Base-by-base conservation (phyloP, 2,113 vertebrate species). In the Copsychus sechellarum region DNA sequence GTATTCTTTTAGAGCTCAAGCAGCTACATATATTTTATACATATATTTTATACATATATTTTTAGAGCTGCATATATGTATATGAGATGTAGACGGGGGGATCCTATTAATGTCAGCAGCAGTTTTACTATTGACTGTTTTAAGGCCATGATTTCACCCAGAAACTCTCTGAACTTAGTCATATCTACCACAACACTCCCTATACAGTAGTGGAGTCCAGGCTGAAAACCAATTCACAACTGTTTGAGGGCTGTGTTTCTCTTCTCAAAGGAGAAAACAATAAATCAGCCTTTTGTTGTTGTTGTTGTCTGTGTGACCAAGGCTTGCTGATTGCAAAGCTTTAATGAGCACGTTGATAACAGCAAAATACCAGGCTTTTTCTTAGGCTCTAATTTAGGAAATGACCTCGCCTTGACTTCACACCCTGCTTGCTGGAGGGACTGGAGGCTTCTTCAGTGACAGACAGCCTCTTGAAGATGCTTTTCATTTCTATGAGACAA, bases 361-460 rank as follows among this genome's bases (percentile, higher is more conserved):
- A 0, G 43, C 14, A 28, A 1, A 8, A 81, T 56, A 66, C 43
- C 17, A 58, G 65, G 28, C 16, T 66, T 79, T 91, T 74, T 58
- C 45, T 85, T 85, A 6, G 4, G 18, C 16, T 82, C 74, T 92
- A 66, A 80, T 94, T 85, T 95, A 82, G 84, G 66, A 91, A 79
- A 61, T 85, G 70, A 94, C 94, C 84, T 85, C 93, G 73, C 58
- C 54, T 91, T 95, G 89, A 92, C 89, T 92, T 95, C 78, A 43
- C 89, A 62, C 87, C 24, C 53, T 76, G 23, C 70, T 95, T 85
- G 66, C 42, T 79, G 61, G n/a, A 61, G 85, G 45, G n/a, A 48
- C 69, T 87, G 66, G 78, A 76, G 66, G 62, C 62, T 91, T 86
- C 70, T 72, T 82, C 53, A 65, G 86, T 91, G 91, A 83, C 86